Percentiles rank a stretch among this genome's conserved stretches.
Conservation (phyloP, 2,113 vertebrate species). For the Chloropsis hardwickii region DNA sequence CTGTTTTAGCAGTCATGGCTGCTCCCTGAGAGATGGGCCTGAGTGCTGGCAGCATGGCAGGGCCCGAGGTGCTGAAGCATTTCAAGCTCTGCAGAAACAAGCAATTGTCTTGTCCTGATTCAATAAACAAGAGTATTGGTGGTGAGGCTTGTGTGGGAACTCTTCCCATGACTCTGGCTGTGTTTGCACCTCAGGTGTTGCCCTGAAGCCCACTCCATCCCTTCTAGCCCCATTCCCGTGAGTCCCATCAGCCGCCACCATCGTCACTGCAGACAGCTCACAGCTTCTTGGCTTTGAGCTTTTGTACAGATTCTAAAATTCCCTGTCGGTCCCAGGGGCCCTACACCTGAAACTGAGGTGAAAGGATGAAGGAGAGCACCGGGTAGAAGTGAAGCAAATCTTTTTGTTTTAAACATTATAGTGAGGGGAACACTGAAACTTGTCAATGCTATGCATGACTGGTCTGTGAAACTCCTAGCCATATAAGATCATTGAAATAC, state of each 20-base stretch:
- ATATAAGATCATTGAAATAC: not conserved
- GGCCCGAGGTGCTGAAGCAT: not conserved
- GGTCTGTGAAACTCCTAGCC: not conserved
- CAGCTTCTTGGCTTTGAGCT: not conserved
- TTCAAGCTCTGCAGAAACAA: not conserved
- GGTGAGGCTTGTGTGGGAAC: not conserved
- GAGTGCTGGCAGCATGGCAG: fast-evolving
- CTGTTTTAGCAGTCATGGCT: not conserved
- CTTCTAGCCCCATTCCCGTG: not conserved
- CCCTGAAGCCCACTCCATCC: not conserved
- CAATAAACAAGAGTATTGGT: not conserved
- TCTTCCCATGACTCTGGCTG: not conserved
- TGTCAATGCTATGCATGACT: not conserved
- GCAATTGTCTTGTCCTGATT: not conserved
- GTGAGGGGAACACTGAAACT: not conserved
- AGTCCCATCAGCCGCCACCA: not conserved
- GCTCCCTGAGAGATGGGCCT: not conserved
- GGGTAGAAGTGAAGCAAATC: not conserved
- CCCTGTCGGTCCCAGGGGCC: not conserved
- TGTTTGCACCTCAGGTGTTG: not conserved
- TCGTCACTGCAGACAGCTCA: fast-evolving
- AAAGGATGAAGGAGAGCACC: not conserved
- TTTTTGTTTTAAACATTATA: not conserved
- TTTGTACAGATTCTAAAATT: not conserved
- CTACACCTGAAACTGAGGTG: not conserved